phyloP scores from a whole-genome alignment of 2,113 vertebrate species.

The Hemichromis elongatus region DNA sequence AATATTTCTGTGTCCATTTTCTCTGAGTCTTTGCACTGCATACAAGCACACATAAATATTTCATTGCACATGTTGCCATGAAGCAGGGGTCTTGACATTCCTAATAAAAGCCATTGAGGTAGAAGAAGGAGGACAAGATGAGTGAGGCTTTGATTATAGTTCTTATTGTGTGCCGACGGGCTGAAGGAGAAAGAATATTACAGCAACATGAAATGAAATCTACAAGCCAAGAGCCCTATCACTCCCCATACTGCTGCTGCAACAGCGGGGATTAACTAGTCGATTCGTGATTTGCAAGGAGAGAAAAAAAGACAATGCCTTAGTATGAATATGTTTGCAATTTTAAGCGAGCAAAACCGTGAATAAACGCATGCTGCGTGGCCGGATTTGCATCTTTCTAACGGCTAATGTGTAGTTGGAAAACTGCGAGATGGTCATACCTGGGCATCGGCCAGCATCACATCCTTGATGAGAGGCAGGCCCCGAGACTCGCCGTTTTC shows the following conservation, averaged over 20 bases:
- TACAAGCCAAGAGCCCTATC: not conserved
- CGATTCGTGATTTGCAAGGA: not conserved
- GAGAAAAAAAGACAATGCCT: not conserved
- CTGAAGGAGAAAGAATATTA: constrained; percentile 22
- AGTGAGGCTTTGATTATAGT: constrained; percentile 57
- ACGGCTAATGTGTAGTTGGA: not conserved
- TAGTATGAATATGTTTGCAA: not conserved
- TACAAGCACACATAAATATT: constrained; percentile 44
- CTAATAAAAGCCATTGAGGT: constrained; percentile 42
- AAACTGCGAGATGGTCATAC: constrained; percentile 61
- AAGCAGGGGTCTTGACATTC: constrained; percentile 29
- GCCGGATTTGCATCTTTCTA: not conserved
- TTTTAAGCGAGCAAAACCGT: too few species aligned
- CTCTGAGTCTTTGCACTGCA: constrained; percentile 31
- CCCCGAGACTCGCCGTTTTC: constrained; percentile 93
- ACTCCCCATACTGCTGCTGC: not conserved
- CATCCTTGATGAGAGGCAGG: constrained; percentile 91
- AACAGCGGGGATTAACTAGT: not conserved
- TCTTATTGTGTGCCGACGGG: constrained; percentile 8
- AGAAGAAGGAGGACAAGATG: constrained; percentile 27
- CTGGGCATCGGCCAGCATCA: constrained; percentile 98
- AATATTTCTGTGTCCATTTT: constrained; percentile 41
- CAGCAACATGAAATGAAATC: constrained; percentile 43
- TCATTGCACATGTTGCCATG: constrained; percentile 30
- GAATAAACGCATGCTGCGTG: not conserved